A percentile compares a stretch with the other conserved stretches of the same genome.
These are phyloP conservation scores for Agrypnus murinus DNA, from an alignment of 2,888 invertebrate species.

Conservation along the genomic window DNA sequence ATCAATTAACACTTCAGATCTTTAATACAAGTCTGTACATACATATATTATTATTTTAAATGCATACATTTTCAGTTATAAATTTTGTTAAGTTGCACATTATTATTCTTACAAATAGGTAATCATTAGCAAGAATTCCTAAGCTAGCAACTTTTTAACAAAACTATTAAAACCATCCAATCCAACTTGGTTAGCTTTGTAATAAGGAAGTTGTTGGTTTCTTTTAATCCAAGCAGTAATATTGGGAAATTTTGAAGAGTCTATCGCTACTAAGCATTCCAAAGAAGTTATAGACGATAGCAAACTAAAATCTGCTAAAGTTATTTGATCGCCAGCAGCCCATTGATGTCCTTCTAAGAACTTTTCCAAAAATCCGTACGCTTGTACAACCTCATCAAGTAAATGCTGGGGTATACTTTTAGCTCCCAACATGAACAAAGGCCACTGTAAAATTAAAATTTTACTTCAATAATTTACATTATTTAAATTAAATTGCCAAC, in stretches of 20 bases:
- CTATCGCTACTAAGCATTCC: constrained; percentile 63
- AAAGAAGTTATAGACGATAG: constrained; percentile 65
- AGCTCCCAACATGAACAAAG: constrained; percentile 58
- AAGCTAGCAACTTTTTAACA: no score
- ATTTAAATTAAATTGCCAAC: no score
- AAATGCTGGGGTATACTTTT: constrained; percentile 21
- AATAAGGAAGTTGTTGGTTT: constrained; percentile 60
- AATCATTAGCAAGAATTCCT: no score
- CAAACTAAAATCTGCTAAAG: constrained; percentile 70
- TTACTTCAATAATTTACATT: no score
- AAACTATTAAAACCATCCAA: constrained; percentile 4
- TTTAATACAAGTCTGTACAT: no score
- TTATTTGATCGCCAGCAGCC: constrained; percentile 70
- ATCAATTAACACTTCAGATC: no score
- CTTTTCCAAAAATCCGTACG: constrained; percentile 70
- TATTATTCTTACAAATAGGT: no score
- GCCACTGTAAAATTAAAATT: constrained; percentile 67
- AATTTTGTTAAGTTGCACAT: no score
- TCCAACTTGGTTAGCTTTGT: constrained; percentile 33
- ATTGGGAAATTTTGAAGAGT: constrained; percentile 63
- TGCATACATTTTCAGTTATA: no score
- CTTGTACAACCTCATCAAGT: constrained; percentile 61
- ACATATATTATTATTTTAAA: no score
- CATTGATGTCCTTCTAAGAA: constrained; percentile 71
- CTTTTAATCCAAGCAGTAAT: constrained; percentile 62